phyloP scores from a whole-genome alignment of 2,113 vertebrate species.

The Corapipo altera region DNA sequence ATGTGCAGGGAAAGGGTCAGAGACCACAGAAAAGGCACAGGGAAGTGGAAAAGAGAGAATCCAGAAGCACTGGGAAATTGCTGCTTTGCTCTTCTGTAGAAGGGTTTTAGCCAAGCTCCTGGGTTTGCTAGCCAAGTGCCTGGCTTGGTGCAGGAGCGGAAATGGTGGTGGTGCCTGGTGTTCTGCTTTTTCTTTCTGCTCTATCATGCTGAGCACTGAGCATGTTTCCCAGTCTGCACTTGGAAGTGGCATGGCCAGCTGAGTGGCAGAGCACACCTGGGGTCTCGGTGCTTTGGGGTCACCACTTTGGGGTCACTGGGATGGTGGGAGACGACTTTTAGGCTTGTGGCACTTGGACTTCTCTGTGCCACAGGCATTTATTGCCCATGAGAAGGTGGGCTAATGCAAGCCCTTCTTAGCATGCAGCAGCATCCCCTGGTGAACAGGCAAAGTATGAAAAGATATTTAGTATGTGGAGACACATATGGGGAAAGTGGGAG shows the following conservation, averaged over 20 bases:
- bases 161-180: not conserved
- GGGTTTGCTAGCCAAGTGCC: not conserved
- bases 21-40: not conserved
- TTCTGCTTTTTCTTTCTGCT: not conserved
- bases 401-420: not conserved
- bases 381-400: not conserved
- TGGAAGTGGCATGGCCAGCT: not conserved
- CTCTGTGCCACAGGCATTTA: not conserved
- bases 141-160: not conserved
- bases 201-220: not conserved
- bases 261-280: not conserved
- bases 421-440: not conserved
- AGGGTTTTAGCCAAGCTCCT: not conserved
- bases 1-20: accelerated
- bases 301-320: not conserved
- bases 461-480: not conserved
- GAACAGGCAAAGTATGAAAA: not conserved
- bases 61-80: not conserved
- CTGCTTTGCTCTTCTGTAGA: not conserved
- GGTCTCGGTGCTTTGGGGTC: not conserved
- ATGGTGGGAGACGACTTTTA: not conserved
- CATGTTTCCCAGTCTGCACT: not conserved
- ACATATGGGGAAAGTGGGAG: not conserved
- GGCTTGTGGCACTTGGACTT: not conserved
- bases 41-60: not conserved